phyloP scores from a whole-genome alignment of 2,113 vertebrate species.

The Eclectus roratus region DNA sequence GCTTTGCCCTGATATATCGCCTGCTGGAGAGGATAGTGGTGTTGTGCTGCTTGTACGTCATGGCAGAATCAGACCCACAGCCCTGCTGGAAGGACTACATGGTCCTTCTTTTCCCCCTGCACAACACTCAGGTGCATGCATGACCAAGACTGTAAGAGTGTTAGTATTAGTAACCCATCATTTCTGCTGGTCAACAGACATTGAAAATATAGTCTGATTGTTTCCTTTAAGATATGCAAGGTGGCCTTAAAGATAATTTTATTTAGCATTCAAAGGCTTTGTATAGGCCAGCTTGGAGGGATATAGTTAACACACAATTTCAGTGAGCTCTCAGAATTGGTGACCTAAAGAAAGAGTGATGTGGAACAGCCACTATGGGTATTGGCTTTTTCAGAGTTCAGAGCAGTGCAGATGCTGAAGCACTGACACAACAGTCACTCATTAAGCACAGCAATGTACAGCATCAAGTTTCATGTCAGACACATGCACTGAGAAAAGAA shows the following conservation, averaged over 20 bases:
- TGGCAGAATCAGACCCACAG: not conserved
- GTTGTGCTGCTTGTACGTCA: not conserved
- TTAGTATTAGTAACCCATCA: not conserved
- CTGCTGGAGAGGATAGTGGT: not conserved
- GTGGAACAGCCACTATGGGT: not conserved
- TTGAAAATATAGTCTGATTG: not conserved
- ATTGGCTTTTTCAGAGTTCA: accelerated
- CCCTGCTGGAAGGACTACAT: not conserved
- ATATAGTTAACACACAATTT: not conserved
- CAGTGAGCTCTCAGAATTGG: not conserved
- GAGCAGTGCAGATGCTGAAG: not conserved
- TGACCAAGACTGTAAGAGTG: not conserved
- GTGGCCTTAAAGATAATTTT: not conserved
- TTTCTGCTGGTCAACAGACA: not conserved
- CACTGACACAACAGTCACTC: not conserved
- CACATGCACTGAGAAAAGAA: not conserved
- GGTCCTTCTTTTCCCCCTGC: not conserved
- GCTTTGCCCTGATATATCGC: not conserved
- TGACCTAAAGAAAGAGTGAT: not conserved
- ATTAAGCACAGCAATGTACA: not conserved
- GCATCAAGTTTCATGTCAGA: not conserved
- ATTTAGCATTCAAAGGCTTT: not conserved
- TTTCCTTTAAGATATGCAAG: not conserved
- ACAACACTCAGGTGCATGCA: accelerated
- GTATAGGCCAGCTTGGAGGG: not conserved